Evolutionary conservation across 2,888 invertebrate genomes (phyloP), one percentile per base, ranked within the genome.

Genomic region (Cremastobaeus sp.): DNA sequence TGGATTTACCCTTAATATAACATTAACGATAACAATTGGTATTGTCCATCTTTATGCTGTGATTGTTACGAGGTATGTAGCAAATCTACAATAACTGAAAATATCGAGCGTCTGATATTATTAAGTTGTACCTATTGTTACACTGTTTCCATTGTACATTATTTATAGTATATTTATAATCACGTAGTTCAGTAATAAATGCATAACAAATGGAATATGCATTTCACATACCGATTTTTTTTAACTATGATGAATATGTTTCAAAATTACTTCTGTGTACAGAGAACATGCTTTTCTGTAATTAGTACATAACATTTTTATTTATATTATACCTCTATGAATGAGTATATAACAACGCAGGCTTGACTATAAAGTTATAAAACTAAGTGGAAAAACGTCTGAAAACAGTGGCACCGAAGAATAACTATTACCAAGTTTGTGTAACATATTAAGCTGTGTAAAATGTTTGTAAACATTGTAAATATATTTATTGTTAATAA

Each of bases 391-490:
- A 34, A 11, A n/a, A n/a, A n/a, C n/a, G n/a, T n/a, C n/a, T n/a
- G n/a, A n/a, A n/a, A n/a, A n/a, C n/a, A n/a, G n/a, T n/a, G n/a
- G n/a, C n/a, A n/a, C n/a, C n/a, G n/a, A n/a, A n/a, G n/a, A n/a
- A n/a, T n/a, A n/a, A n/a, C n/a, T n/a, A n/a, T n/a, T n/a, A n/a
- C n/a, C n/a, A 34, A 34, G 12, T 34, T 11, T 34, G 20, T 41
- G 20, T 41, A 41, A 11, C 20, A 15, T 14, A 5, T 14, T 17
- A 21, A 43, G 2, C 14, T 39, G 18, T 41, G 25, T n/a, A 30
- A 30, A 41, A 30, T 41, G 20, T 55, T 55, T 59, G 59, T 59
- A 59, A 45, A 47, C 59, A 47, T 35, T 59, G 59, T 47, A 59
- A 45, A 59, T 59, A 59, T 2, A 45, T 5, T 43, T 34, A 25